Percentiles rank a stretch among this genome's conserved stretches.
These are phyloP conservation scores for Tamias sibiricus DNA, from an alignment of 2,113 vertebrate species.

Conservation along the genomic window DNA sequence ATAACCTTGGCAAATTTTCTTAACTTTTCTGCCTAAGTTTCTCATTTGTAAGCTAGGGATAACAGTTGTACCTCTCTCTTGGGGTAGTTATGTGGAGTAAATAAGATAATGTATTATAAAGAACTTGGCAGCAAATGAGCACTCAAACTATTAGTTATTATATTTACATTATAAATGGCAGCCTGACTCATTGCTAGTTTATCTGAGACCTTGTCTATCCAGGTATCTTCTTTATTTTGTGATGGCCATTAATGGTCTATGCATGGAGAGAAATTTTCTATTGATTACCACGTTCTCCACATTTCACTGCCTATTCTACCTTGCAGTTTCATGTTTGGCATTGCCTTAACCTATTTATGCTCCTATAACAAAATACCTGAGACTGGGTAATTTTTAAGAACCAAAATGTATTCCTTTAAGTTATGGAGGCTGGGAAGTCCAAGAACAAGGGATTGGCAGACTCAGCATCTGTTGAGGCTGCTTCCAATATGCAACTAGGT, in stretches of 20 bases:
- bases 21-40: background rate
- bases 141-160: background rate
- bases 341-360: background rate
- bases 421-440: background rate
- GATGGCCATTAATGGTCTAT: background rate
- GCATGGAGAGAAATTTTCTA: background rate
- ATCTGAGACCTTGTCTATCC: background rate
- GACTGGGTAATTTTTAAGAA: background rate
- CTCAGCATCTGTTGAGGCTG: background rate
- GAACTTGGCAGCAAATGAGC: background rate
- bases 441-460: background rate
- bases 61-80: background rate
- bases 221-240: background rate
- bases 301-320: background rate
- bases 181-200: background rate
- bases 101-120: background rate
- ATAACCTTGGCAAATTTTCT: background rate
- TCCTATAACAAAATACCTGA: background rate
- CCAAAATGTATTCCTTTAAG: background rate
- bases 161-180: background rate
- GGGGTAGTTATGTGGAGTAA: background rate
- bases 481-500: background rate
- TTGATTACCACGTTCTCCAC: background rate
- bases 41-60: background rate
- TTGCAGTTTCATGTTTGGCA: background rate